Conservation (phyloP, 2,113 vertebrate species). For the Podilymbus podiceps region DNA sequence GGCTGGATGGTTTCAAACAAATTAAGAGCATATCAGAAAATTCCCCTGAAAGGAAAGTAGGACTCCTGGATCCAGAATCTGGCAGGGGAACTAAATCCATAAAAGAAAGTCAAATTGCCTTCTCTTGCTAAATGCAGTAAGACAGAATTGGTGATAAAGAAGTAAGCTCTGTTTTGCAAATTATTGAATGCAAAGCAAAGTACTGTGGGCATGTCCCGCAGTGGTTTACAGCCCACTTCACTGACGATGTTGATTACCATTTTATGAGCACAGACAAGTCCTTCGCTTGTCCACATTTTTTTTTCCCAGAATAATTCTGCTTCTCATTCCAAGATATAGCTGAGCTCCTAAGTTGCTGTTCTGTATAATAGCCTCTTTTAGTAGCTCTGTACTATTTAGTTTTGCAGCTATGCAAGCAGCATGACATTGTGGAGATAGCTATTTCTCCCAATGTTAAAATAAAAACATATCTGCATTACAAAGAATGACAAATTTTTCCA, state of each 20-base stretch:
- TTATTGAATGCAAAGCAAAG: background rate
- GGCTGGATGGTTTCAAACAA: background rate
- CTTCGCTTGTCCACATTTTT: background rate
- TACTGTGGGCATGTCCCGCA: background rate
- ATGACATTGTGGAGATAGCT: background rate
- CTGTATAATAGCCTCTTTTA: background rate
- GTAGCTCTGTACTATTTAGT: background rate
- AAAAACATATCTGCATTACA: background rate
- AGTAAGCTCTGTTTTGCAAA: conserved; percentile 25
- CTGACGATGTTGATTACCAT: conserved; percentile 1
- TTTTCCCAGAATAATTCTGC: background rate
- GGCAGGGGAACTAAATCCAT: background rate
- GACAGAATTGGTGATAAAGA: conserved; percentile 8
- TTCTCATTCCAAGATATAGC: background rate
- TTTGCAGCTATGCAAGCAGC: background rate
- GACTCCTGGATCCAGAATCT: background rate
- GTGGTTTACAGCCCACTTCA: conserved; percentile 33
- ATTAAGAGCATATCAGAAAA: background rate
- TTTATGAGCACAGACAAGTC: conserved; percentile 12
- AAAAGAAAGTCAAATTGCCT: conserved; percentile 3
- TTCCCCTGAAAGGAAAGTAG: background rate
- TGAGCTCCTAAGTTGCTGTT: background rate
- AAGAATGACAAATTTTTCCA: background rate
- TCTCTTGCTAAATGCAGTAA: background rate
- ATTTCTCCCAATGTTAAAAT: background rate